Evolutionary conservation across 2,113 vertebrate genomes (phyloP), one percentile per base, ranked within the genome.

Genomic region (Scolopax mira): DNA sequence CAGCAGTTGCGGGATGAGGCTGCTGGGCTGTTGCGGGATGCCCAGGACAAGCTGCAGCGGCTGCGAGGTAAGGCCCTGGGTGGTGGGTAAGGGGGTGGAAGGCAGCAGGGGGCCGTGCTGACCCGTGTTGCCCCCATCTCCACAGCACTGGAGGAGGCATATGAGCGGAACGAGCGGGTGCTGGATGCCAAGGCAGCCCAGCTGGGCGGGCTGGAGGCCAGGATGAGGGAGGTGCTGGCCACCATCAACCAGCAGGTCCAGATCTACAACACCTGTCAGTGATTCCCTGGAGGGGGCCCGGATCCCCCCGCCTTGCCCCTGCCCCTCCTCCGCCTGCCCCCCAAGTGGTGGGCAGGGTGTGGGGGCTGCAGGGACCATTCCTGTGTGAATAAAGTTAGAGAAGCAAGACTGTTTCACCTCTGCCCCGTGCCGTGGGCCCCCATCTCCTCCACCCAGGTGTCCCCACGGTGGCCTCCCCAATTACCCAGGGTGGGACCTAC

Each of bases 211-310:
- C 95, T 99, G 86, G 99, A 99, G 94, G 99, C 99, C 97, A 99
- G 98, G 94, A 99, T 99, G 99, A 99, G 98, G 89, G 97, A 95
- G 33, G 99, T 99, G 95, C 98, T 99, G 79, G 97, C 97, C 65
- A 98, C 98, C 88, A 99, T 99, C 97, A 99, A 99, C 97, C 98
- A 98, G 94, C 99, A 99, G 93, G 99, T 99, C 78, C 99, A 99
- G 96, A 99, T 99, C 97, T 99, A 99, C 97, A 99, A 99, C 95
- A 99, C 99, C 17, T 99, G 99, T 96, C 99, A 99, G 97, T 99
- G 98, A 98, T 46, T 1, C 22, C 60, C 61, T 0, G 1, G n/a
- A 48, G 67, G 69, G 69, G 64, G 78, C 64, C 28, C 1, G 7
- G 19, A 28, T 14, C 31, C 33, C 9, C 6, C 18, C 16, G 6